A percentile compares a stretch with the other conserved stretches of the same genome.
Evolutionary conservation across 2,113 vertebrate species (phyloP).

Genomic region (Crotalus tigris): DNA sequence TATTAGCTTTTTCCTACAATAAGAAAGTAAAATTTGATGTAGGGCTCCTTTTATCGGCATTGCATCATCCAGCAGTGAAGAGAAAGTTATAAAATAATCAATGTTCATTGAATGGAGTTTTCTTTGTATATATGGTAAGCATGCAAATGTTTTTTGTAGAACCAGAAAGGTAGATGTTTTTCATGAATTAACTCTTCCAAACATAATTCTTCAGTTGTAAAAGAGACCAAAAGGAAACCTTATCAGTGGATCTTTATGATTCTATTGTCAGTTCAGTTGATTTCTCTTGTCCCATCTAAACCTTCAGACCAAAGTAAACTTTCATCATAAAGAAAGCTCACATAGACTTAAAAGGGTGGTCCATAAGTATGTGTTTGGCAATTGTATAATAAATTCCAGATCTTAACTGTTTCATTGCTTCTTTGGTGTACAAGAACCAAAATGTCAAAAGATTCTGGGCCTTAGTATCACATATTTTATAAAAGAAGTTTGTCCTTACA

Average conservation of each 20-base stretch:
- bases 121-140: not conserved
- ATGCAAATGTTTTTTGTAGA: not conserved
- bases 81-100: not conserved
- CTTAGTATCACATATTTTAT: not conserved
- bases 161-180: not conserved
- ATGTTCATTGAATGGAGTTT: too few species aligned
- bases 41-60: not conserved
- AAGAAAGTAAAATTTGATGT: not conserved
- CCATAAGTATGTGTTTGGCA: not conserved
- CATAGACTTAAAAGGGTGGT: not conserved
- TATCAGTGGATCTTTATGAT: conserved; percentile 22
- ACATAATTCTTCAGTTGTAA: conserved; percentile 5
- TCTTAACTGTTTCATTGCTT: not conserved
- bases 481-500: not conserved
- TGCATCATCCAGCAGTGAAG: not conserved
- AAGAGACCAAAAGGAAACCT: not conserved
- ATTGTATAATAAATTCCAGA: fast-evolving
- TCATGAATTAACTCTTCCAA: not conserved
- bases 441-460: not conserved
- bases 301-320: conserved; percentile 8
- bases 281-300: not conserved
- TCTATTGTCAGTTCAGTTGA: not conserved
- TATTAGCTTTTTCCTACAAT: not conserved
- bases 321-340: not conserved
- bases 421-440: not conserved